Evolutionary conservation across 2,797 vertebrate species (phyloP).

Genomic region (Propithecus perrieri): DNA sequence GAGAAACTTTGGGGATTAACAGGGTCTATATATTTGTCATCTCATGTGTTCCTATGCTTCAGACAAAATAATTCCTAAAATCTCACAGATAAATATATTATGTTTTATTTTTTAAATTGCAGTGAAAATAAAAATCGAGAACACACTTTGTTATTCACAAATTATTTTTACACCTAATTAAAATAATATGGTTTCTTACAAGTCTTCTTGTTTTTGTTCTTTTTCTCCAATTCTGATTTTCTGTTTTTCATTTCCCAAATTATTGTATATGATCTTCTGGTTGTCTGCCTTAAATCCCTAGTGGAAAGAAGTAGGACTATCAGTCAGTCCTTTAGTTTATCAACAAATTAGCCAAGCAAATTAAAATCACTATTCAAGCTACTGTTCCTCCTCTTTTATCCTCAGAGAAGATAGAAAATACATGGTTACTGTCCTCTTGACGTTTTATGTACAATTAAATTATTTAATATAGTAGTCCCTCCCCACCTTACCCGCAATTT

Average conservation of each 20-base stretch:
- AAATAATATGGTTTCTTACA: not conserved
- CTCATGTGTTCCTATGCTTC: not conserved
- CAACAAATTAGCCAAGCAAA: not conserved
- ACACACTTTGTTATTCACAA: conserved; percentile 7
- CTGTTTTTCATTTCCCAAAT: conserved; percentile 6
- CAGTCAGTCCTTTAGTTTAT: not conserved
- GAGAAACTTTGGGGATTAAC: not conserved
- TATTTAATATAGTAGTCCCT: not conserved
- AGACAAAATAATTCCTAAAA: not conserved
- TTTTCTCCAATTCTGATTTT: conserved; percentile 32
- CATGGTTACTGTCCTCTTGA: not conserved
- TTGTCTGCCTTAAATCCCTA: not conserved
- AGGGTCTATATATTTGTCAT: not conserved
- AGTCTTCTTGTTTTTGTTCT: not conserved
- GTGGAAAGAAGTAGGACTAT: not conserved
- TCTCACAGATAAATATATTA: not conserved
- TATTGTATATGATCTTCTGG: not conserved
- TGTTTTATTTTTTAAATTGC: not conserved
- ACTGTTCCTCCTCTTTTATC: not conserved
- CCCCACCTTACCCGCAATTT: not conserved
- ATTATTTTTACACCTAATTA: not conserved
- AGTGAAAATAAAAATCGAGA: conserved; percentile 12
- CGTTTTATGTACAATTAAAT: not conserved
- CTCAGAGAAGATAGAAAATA: conserved; percentile 29
- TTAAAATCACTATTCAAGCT: not conserved